Evolutionary conservation across 2,797 vertebrate species (phyloP).

Genomic region (Darevskia mixta): DNA sequence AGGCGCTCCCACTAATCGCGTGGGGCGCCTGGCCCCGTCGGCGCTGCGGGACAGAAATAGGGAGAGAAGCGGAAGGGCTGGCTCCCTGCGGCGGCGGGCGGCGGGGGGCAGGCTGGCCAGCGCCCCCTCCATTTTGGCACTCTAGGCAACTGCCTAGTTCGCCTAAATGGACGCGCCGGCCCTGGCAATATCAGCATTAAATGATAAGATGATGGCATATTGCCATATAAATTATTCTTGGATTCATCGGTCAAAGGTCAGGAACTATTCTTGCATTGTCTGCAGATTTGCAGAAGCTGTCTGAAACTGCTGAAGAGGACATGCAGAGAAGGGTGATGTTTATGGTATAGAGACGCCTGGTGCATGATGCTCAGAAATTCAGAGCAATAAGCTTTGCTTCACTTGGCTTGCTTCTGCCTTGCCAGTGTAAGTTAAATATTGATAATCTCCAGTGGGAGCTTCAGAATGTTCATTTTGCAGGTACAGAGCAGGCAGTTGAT

Average conservation of each 20-base stretch:
- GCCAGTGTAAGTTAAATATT: conserved; percentile 68
- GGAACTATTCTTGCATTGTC: conserved; percentile 38
- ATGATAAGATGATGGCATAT: not conserved
- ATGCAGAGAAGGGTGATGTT: conserved; percentile 56
- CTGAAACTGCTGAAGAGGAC: not conserved
- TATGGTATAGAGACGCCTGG: conserved; percentile 38
- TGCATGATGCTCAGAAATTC: conserved; percentile 42
- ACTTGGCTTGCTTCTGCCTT: conserved; percentile 51
- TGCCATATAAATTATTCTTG: not conserved
- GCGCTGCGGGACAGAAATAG: too few relatives aligned
- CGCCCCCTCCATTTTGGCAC: too few relatives aligned
- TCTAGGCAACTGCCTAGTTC: too few relatives aligned
- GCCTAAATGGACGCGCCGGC: too few relatives aligned
- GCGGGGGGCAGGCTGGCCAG: too few relatives aligned
- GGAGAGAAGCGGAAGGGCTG: too few relatives aligned
- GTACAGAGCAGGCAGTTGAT: not conserved
- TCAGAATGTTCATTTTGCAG: conserved; percentile 53
- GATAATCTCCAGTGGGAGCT: conserved; percentile 62
- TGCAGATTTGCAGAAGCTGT: conserved; percentile 48
- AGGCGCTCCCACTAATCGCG: too few relatives aligned
- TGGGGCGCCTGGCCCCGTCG: too few relatives aligned
- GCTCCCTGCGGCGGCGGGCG: too few relatives aligned
- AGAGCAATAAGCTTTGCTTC: conserved; percentile 49
- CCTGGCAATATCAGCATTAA: too few relatives aligned
- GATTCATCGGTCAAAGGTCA: not conserved